Conservation (phyloP, 2,797 vertebrate species). For the Acomys russatus region DNA sequence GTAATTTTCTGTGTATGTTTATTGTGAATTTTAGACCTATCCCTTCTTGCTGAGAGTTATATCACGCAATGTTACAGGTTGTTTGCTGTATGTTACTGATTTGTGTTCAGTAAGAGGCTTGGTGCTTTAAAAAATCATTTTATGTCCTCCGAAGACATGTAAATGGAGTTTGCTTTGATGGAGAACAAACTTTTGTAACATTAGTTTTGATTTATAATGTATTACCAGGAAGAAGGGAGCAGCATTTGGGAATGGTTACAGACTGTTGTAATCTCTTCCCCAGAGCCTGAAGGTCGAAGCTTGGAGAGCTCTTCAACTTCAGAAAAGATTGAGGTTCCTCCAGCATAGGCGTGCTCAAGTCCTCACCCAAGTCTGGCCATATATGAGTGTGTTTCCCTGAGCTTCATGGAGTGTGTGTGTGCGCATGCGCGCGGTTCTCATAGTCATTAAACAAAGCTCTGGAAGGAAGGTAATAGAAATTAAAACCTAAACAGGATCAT, state of each 20-base stretch:
- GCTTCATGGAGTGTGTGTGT: not conserved
- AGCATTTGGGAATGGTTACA: constrained; percentile 38
- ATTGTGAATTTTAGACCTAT: constrained; percentile 41
- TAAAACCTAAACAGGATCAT: not conserved
- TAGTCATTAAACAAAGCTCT: not conserved
- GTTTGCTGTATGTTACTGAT: not conserved
- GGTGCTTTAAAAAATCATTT: not conserved
- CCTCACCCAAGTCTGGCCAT: constrained; percentile 23
- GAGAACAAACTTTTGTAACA: not conserved
- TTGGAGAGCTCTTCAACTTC: constrained; percentile 15
- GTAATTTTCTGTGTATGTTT: not conserved
- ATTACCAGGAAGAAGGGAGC: constrained; percentile 36
- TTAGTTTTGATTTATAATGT: constrained; percentile 55
- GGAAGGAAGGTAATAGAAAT: constrained; percentile 31
- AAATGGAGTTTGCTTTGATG: constrained; percentile 40
- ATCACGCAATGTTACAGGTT: not conserved
- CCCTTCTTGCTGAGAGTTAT: not conserved
- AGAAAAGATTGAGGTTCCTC: not conserved
- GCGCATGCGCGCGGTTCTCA: too few species aligned
- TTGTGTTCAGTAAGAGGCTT: not conserved
- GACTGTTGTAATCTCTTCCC: not conserved
- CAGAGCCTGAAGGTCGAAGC: constrained; percentile 17
- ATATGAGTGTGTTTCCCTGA: not conserved
- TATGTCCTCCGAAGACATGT: constrained; percentile 11
- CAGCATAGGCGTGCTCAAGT: not conserved